These are phyloP conservation scores for Lamprologus tigripictilis DNA, from an alignment of 2,113 vertebrate genomes.

Conservation along the genomic window DNA sequence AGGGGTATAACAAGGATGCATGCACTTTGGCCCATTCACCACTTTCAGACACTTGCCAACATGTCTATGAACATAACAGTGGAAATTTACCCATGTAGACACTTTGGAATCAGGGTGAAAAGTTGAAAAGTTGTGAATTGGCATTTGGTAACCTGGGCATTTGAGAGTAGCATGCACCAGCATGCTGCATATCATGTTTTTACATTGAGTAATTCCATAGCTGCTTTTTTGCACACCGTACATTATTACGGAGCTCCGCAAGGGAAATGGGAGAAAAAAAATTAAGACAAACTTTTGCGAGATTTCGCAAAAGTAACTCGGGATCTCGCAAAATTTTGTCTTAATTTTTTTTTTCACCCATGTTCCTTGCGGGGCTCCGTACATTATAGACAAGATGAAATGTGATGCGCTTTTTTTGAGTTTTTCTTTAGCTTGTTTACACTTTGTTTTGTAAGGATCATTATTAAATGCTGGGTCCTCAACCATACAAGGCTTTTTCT, in stretches of 20 bases:
- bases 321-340: background rate
- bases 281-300: background rate
- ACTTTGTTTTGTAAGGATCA: background rate
- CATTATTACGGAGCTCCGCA: background rate
- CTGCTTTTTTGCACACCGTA: background rate
- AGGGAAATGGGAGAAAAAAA: background rate
- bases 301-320: background rate
- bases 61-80: background rate
- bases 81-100: background rate
- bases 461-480: background rate
- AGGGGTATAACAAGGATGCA: background rate
- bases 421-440: background rate
- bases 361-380: background rate
- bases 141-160: background rate
- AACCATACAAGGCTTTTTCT: slow-evolving; percentile 5
- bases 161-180: background rate
- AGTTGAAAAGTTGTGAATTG: background rate
- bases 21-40: background rate
- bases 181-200: background rate
- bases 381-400: background rate
- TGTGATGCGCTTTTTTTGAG: background rate
- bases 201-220: background rate
- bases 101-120: background rate
- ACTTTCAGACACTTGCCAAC: background rate
- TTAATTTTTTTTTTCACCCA: accelerated